Percentiles rank a stretch among this genome's conserved stretches.
Conservation (phyloP, 2,888 invertebrate species). For the Dolichopus griseipennis region DNA sequence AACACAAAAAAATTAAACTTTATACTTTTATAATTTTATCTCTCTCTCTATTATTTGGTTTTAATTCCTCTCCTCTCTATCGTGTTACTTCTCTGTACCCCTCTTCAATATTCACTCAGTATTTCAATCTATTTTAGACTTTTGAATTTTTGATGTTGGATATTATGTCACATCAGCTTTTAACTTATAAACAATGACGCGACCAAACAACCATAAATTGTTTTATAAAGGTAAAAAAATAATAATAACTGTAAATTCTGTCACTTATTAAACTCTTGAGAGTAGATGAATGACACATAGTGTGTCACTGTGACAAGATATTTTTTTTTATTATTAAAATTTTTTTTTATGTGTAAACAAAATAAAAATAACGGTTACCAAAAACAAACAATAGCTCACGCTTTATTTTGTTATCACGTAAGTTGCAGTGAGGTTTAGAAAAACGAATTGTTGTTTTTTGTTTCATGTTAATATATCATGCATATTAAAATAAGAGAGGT, state of each 20-base stretch:
- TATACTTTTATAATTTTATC: not conserved
- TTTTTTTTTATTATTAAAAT: not conserved
- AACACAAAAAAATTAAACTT: not conserved
- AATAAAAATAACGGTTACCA: not conserved
- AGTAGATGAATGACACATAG: not conserved
- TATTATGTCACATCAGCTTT: too few species aligned
- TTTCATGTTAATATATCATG: too few species aligned
- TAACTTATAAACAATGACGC: too few species aligned
- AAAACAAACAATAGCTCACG: not conserved
- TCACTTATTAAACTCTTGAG: not conserved
- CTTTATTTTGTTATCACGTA: not conserved
- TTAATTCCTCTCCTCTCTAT: not conserved
- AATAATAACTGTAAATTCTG: not conserved
- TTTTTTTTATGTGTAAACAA: not conserved
- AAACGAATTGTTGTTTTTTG: not conserved
- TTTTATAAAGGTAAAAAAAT: not conserved
- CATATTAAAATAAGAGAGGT: too few species aligned
- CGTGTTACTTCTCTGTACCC: not conserved
- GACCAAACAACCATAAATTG: not conserved
- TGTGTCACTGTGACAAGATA: not conserved
- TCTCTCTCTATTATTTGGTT: not conserved
- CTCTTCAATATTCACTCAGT: not conserved
- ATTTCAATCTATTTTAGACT: too few species aligned
- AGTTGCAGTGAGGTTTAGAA: not conserved
- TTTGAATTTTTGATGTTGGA: too few species aligned